phyloP scores from a whole-genome alignment of 1,140 invertebrate genomes.

The Drosophila insularis region DNA sequence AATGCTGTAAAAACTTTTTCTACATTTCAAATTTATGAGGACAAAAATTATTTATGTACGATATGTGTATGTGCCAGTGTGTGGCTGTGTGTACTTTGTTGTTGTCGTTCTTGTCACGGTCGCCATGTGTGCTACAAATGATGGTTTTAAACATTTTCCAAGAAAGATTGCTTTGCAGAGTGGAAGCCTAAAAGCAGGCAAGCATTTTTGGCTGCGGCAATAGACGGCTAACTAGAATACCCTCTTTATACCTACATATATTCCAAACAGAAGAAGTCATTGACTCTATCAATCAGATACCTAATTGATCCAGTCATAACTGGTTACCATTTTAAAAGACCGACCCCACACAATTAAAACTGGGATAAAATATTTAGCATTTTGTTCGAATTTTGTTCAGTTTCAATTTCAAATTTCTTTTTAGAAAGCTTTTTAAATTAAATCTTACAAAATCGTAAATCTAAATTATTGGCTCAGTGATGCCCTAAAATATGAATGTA shows the following conservation, averaged over 20 bases:
- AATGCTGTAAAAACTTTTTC: slow-evolving; percentile 62
- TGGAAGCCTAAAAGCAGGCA: slow-evolving; percentile 4
- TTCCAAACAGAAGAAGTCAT: no score
- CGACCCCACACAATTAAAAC: no score
- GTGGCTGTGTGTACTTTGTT: slow-evolving; percentile 35
- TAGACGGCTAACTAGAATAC: no score
- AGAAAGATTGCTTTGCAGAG: slow-evolving; percentile 20
- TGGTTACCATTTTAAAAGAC: no score
- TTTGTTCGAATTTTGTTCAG: no score
- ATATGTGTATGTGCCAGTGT: slow-evolving; percentile 41
- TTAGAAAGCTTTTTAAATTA: no score
- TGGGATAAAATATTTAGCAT: no score
- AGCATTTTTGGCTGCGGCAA: background rate
- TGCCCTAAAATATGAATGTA: background rate
- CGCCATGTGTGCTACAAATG: slow-evolving; percentile 53
- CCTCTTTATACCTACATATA: no score
- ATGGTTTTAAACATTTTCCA: slow-evolving; percentile 12
- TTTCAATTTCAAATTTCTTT: no score
- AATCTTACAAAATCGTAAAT: no score
- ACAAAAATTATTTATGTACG: slow-evolving; percentile 70
- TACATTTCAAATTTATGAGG: slow-evolving; percentile 76
- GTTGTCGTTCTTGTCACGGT: slow-evolving; percentile 29
- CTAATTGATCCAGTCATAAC: no score
- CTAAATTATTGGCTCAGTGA: background rate
- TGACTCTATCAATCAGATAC: no score